A percentile compares a stretch with the other conserved stretches of the same genome.
These are phyloP conservation scores for Clivina fossor DNA, from an alignment of 2,888 invertebrate genomes.

Conservation along the genomic window DNA sequence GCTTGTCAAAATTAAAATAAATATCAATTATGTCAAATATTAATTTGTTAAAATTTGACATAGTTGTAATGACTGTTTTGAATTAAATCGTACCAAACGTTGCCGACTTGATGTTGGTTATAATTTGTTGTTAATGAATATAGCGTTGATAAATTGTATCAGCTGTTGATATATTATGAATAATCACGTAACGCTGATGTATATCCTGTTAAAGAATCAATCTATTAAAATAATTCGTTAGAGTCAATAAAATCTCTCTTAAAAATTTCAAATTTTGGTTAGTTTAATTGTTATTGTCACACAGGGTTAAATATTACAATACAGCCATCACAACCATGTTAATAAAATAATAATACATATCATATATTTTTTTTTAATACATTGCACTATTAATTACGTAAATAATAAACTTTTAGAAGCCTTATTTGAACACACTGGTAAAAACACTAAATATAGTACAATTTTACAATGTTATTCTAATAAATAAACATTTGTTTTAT, in stretches of 20 bases:
- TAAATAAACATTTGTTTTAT: background rate
- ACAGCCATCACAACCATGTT: constrained; percentile 31
- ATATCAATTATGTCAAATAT: constrained; percentile 20
- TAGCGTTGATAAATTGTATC: constrained; percentile 23
- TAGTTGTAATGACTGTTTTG: constrained; percentile 29
- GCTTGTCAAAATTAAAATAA: constrained; percentile 1
- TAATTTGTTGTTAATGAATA: constrained; percentile 18
- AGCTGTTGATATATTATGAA: constrained; percentile 26
- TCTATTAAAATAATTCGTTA: constrained; percentile 6
- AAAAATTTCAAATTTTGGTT: background rate
- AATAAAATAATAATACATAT: constrained; percentile 6
- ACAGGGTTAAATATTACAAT: constrained; percentile 7
- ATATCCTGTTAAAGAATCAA: constrained; percentile 23
- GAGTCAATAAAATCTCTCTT: background rate
- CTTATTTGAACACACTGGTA: constrained; percentile 29
- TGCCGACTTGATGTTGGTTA: background rate
- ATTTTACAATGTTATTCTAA: constrained; percentile 24
- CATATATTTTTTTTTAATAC: constrained; percentile 10
- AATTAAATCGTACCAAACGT: background rate
- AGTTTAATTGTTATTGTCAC: constrained; percentile 12
- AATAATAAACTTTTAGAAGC: constrained; percentile 25
- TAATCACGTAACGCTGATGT: constrained; percentile 25
- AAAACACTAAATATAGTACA: constrained; percentile 23
- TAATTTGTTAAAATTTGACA: constrained; percentile 11
- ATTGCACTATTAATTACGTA: constrained; percentile 16